Base-by-base conservation (phyloP, 1,140 invertebrate genomes). In the Araneus ventricosus region DNA sequence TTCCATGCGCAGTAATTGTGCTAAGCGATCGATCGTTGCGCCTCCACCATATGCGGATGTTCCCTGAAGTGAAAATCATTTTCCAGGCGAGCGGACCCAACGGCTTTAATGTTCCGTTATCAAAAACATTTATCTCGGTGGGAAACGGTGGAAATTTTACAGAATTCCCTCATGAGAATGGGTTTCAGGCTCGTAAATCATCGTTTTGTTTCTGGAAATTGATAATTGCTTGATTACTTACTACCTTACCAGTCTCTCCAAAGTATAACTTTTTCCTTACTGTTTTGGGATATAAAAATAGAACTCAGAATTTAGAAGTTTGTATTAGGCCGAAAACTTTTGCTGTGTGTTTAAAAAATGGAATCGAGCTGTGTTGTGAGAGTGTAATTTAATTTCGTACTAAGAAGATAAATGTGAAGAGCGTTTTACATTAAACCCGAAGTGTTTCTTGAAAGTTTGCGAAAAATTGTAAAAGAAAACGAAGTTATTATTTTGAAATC, bases 121-220 rank as follows among this genome's bases (percentile, higher is more conserved):
- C 59, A 59, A 59, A 88, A 70, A 88, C 86, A 70, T 59, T 88
- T 70, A 88, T 88, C 59, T 82, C 80, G 41, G 80, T 52, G 39
- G 80, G 80, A 82, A 82, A n/a, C 22, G 80, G n/a, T 39, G 41
- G n/a, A 37, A 88, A 63, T 39, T 88, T 70, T 88, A 75, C 34
- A 75, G 30, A 75, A 75, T 75, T 70, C 70, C 70, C 70, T 75
- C 30, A 37, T 52, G 86, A 41, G 63, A 67, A 67, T 67, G 45
- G 37, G 20, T 70, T 67, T 59, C 22, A 39, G 45, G 34, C 63
- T 88, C 86, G n/a, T 88, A 88, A 88, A 88, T 88, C 86, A 88
- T 88, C 30, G 45, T 39, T 88, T 88, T 88, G 86, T 88, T 87
- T 70, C 37, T 37, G 41, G 45, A 88, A 88, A 88, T 88, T 88